Conservation (phyloP, 2,797 vertebrate species). For the Peromyscus nudipes region DNA sequence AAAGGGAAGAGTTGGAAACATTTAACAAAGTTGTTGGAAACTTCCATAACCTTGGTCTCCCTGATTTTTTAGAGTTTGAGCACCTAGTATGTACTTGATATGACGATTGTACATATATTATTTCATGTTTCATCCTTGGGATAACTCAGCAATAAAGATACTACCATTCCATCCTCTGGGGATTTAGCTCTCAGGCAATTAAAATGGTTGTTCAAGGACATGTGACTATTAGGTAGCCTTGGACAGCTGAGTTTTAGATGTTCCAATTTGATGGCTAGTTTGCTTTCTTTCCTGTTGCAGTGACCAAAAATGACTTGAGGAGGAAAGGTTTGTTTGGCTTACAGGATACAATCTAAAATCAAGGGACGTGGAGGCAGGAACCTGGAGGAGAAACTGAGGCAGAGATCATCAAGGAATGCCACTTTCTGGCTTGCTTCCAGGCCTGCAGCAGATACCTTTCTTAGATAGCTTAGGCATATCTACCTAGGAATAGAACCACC, state of each 20-base stretch:
- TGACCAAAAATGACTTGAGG: neutral
- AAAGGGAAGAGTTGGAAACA: constrained; percentile 8
- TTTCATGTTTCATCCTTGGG: neutral
- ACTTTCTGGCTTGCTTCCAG: neutral
- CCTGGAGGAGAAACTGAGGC: neutral
- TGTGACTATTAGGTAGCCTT: neutral
- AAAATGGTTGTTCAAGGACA: neutral
- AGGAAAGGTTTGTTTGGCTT: neutral
- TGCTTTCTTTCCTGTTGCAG: neutral
- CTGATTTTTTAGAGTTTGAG: neutral
- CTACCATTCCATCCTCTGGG: neutral
- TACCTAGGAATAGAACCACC: neutral
- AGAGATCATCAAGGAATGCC: neutral
- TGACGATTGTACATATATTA: neutral
- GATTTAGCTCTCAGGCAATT: neutral
- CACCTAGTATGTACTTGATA: neutral
- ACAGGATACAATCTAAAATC: neutral
- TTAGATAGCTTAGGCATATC: neutral
- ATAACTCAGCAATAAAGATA: neutral
- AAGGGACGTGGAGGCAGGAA: neutral
- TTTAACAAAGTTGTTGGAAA: neutral
- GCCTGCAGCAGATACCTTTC: neutral
- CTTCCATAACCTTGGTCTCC: neutral
- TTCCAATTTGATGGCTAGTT: neutral
- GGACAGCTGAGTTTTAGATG: neutral